Evolutionary conservation across 2,797 vertebrate species (phyloP).

Genomic region (Eulemur rubriventer): DNA sequence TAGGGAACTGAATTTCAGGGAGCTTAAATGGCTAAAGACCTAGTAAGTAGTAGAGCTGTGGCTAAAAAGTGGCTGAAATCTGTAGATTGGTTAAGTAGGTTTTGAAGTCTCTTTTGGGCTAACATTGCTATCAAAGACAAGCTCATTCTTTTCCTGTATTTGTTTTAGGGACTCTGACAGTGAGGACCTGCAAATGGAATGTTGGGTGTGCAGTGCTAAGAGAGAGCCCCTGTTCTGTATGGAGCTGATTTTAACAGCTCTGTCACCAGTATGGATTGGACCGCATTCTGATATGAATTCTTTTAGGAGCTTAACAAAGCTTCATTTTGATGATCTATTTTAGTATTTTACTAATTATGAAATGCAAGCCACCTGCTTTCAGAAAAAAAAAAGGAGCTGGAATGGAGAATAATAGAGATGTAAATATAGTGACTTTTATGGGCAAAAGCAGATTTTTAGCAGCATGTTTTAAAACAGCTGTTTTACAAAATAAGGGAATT

Average conservation of each 20-base stretch:
- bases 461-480: conserved; percentile 49
- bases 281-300: not conserved
- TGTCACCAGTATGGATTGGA: not conserved
- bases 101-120: not conserved
- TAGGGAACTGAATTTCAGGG: not conserved
- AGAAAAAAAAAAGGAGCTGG: not conserved
- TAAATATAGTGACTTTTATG: conserved; percentile 57
- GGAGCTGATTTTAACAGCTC: not conserved
- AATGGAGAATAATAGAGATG: conserved; percentile 46
- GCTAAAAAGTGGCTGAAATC: not conserved
- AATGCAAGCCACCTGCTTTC: conserved; percentile 64
- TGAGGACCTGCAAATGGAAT: not conserved
- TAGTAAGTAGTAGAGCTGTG: not conserved
- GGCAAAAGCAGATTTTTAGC: conserved; percentile 53
- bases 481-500: conserved; percentile 55
- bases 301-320: conserved; percentile 17
- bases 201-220: accelerated
- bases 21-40: not conserved
- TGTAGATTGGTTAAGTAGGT: not conserved
- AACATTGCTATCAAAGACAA: not conserved
- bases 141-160: not conserved
- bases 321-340: conserved; percentile 63
- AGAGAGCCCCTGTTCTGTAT: accelerated
- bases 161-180: not conserved
- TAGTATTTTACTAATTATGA: conserved; percentile 67